Evolutionary conservation across 2,797 vertebrate genomes (phyloP), one percentile per base, ranked within the genome.

Genomic region (Clangula hyemalis): DNA sequence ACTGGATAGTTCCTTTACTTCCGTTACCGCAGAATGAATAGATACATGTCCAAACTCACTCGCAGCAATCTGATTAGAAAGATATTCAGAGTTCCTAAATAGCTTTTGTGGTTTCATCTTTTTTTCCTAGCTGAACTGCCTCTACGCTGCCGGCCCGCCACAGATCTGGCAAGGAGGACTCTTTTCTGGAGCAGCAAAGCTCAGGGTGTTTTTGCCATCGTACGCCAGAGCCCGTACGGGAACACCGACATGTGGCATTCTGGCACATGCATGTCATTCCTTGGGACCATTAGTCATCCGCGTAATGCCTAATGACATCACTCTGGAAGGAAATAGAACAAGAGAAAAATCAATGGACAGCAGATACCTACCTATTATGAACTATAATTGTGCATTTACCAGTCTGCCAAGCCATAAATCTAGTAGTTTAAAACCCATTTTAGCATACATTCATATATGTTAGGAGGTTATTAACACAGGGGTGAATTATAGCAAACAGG

Each of bases 61-160:
- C 65, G 51, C 93, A 94, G 94, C 87, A 39, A 95, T 96, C 93
- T 94, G 95, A 96, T 96, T 53, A 94, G 88, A 94, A 85, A 86
- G 91, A 91, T 96, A 96, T 66, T 56, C 93, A 92, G 81, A 53
- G 43, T 82, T 94, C 85, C 90, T 93, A 95, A 95, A 93, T 60
- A 94, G 84, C 78, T 93, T 90, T 94, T 97, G 97, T 96, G 97
- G 97, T 96, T 98, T 97, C 64, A 34, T 64, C 73, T 92, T 90
- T 86, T 91, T 96, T 66, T 70, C 87, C 78, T 61, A 75, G 85
- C 79, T 85, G 92, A 93, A 80, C 57, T 68, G 71, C 72, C 72
- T 79, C 82, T 92, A 54, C 16, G 85, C 95, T 92, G 60, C 96
- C 57, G 75, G 95, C 47, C 95, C 34, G 57, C 96, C 95, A 58